Conservation (phyloP, 2,888 invertebrate species). For the Drosophila parthenogenetica region DNA sequence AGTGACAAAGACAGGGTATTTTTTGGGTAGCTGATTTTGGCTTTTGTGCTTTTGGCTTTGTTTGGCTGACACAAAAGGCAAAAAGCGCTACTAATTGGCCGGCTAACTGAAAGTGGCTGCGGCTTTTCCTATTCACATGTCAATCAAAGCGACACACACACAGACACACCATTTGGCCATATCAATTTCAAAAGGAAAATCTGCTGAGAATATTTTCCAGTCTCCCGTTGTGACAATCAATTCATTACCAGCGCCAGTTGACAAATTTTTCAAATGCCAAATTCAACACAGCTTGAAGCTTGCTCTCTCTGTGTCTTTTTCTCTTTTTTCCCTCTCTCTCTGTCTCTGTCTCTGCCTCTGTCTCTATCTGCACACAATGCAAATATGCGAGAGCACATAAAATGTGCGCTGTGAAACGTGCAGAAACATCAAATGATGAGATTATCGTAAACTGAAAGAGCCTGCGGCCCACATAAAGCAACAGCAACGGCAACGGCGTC, state of each 20-base stretch:
- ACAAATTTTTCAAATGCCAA: conserved; percentile 67
- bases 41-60: conserved; percentile 72
- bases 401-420: conserved; percentile 71
- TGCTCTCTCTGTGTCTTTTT: too few species aligned
- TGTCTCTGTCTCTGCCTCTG: conserved; percentile 29
- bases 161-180: conserved; percentile 40
- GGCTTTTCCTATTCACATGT: conserved; percentile 80
- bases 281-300: conserved; percentile 21
- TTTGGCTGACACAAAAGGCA: conserved; percentile 74
- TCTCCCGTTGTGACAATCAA: conserved; percentile 73
- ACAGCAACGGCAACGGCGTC: conserved; percentile 22
- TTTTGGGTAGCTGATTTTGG: conserved; percentile 36
- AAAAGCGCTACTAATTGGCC: conserved; percentile 78
- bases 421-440: conserved; percentile 73
- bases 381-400: conserved; percentile 73
- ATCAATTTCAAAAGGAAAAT: conserved; percentile 61
- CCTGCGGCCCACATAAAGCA: conserved; percentile 42
- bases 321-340: conserved; percentile 7
- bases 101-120: conserved; percentile 73
- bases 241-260: conserved; percentile 73
- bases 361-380: conserved; percentile 45
- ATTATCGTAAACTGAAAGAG: conserved; percentile 70
- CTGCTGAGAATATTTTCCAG: conserved; percentile 35
- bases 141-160: conserved; percentile 62
- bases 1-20: background rate